Evolutionary conservation across 2,797 vertebrate species (phyloP), one percentile per base, ranked within the genome.

Genomic region (Eulemur albifrons): DNA sequence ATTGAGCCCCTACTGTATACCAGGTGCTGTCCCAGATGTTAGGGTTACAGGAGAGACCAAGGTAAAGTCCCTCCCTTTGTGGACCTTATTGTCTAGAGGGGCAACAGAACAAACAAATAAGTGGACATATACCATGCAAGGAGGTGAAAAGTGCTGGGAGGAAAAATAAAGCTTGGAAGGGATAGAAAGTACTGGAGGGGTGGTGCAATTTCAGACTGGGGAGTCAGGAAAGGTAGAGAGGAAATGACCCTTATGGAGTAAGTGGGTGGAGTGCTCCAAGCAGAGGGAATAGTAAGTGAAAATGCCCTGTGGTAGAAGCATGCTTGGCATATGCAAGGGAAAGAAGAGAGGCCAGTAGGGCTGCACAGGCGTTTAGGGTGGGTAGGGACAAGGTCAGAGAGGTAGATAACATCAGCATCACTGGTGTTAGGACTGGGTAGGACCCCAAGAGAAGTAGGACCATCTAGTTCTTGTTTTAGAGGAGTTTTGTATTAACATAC

Each of bases 321-420:
- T 15, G 13, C 23, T 32, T 45, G 70, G 70, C 43, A 48, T 0
- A 0, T 10, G 14, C 0, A 4, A 65, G 40, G 43, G 38, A 72
- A 35, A 50, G 11, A 0, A 0, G 23, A 15, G 63, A 32, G 61
- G n/a, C 27, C 61, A 76, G 18, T 2, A 67, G 27, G 75, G 30
- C 43, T 30, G 12, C 50, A 35, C 9, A 23, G 40, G 40, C 30
- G 2, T 10, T 65, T 59, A 48, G 75, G 63, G 18, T 18, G 23
- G 0, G 4, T 27, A 89, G 43, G 27, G 59, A 69, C 7, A 13
- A 63, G 45, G 27, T 45, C 72, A 30, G 43, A 48, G 65, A 94
- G 67, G 52, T 14, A 80, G 54, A 14, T 50, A 3, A 50, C 2
- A 4, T 67, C 25, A 38, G 35, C 6, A 43, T 27, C 38, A 6